Evolutionary conservation across 2,888 invertebrate genomes (phyloP), one percentile per base, ranked within the genome.

Genomic region (Thereva unica): DNA sequence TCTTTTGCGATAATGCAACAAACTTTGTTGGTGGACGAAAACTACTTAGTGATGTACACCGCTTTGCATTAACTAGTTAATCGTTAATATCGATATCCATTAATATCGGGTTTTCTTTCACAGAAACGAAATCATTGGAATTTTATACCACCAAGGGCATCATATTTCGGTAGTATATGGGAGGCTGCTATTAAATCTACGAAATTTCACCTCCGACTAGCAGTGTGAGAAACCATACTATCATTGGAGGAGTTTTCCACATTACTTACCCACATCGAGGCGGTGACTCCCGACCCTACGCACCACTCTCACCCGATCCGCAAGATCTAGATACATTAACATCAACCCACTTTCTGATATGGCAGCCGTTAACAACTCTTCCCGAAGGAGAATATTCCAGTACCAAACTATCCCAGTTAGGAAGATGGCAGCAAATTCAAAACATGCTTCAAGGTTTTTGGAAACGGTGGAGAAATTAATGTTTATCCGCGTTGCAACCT

Each of bases 161-260:
- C 75, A 1, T 73, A 76, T 64, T 73, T 73, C 63, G 75, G 76
- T 3, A 75, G 76, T 3, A 49, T 75, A 4, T 76, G 75, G 74
- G 76, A 77, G 66, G 71, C 73, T 2, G 72, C 70, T 5, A 73
- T 77, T 1, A 73, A 74, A 64, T 71, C 72, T 0, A 68, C 73
- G 5, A 77, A 77, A 66, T 68, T 64, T 64, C 76, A 75, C 61
- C 56, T 76, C 4, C 66, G 68, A 8, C 66, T 72, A 37, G 68
- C 72, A 1, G 59, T 75, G 6, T 73, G 74, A 7, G 63, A 69
- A 9, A 38, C 57, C 6, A 67, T 53, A 6, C 59, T 76, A 5
- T 74, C 73, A 2, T 73, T 69, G 49, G 73, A 75, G 65, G 73
- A 77, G 64, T 68, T 74, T 34, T 35, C 67, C 12, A 76, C 74